Evolutionary conservation across 2,113 vertebrate genomes (phyloP).

Genomic region (Daphoenositta chrysoptera): DNA sequence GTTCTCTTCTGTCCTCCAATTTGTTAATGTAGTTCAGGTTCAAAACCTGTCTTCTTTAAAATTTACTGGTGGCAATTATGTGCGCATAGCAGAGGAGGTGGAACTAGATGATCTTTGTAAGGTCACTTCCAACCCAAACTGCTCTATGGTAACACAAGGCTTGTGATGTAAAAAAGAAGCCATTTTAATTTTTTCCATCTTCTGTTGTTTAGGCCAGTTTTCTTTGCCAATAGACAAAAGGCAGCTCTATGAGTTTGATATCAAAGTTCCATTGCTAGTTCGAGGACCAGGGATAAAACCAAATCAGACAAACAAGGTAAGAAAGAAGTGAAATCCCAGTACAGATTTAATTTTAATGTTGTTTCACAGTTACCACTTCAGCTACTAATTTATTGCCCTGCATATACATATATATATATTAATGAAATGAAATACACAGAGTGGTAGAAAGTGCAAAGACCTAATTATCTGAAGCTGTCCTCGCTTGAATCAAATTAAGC

Average conservation of each 20-base stretch:
- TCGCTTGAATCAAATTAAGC: not conserved
- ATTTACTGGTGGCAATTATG: not conserved
- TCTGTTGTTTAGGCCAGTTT: constrained; percentile 84
- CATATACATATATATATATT: not conserved
- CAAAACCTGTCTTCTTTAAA: not conserved
- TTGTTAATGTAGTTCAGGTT: not conserved
- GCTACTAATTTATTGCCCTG: not conserved
- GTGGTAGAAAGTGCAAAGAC: not conserved
- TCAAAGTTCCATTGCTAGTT: constrained; percentile 93
- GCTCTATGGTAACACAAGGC: not conserved
- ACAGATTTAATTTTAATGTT: not conserved
- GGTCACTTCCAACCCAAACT: not conserved
- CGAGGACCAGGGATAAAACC: constrained; percentile 92
- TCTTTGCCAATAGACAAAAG: constrained; percentile 95
- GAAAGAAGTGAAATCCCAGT: not conserved
- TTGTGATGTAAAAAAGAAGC: not conserved
- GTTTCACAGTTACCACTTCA: not conserved
- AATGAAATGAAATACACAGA: not conserved
- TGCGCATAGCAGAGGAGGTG: not conserved
- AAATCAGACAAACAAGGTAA: constrained; percentile 89
- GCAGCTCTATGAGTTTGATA: constrained; percentile 97
- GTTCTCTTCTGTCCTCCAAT: not conserved
- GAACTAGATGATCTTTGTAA: not conserved
- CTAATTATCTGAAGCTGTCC: not conserved
- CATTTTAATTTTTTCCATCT: not conserved